These are phyloP conservation scores for Sinocyclocheilus anophthalmus DNA, from an alignment of 2,113 vertebrate species.

Conservation along the genomic window DNA sequence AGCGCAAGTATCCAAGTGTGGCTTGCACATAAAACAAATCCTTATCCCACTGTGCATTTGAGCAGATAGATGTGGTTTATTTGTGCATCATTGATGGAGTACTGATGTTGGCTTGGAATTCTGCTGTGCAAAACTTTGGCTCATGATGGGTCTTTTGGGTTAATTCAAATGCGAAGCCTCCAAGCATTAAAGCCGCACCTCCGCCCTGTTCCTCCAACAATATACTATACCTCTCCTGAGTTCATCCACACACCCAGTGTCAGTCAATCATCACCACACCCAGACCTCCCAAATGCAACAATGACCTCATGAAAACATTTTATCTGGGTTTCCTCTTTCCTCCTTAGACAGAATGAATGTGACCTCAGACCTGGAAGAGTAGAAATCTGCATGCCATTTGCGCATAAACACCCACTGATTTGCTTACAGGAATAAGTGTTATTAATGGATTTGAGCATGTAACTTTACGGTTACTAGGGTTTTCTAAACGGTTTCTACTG, in stretches of 20 bases:
- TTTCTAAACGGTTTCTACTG: neutral
- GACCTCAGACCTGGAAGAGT: conserved; percentile 18
- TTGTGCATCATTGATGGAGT: conserved; percentile 2
- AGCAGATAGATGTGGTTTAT: conserved; percentile 35
- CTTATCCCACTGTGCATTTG: neutral
- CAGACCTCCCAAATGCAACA: conserved; percentile 41
- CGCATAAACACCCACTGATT: neutral
- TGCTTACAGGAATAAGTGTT: neutral
- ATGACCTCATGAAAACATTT: conserved; percentile 28
- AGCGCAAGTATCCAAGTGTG: conserved; percentile 19
- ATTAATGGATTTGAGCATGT: neutral
- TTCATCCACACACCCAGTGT: conserved; percentile 22
- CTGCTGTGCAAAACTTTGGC: conserved; percentile 28
- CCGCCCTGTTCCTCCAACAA: conserved; percentile 15
- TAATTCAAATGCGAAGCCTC: neutral
- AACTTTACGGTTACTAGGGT: neutral
- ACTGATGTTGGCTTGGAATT: conserved; percentile 41
- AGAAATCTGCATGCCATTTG: neutral
- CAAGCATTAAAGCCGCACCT: conserved; percentile 20
- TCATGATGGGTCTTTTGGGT: neutral
- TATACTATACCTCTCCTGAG: neutral
- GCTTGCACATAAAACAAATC: conserved; percentile 24
- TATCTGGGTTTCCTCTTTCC: conserved; percentile 26
- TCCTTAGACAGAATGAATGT: conserved; percentile 34
- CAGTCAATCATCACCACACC: conserved; percentile 44